phyloP scores from a whole-genome alignment of 1,140 invertebrate genomes.

The Palaemon carinicauda region DNA sequence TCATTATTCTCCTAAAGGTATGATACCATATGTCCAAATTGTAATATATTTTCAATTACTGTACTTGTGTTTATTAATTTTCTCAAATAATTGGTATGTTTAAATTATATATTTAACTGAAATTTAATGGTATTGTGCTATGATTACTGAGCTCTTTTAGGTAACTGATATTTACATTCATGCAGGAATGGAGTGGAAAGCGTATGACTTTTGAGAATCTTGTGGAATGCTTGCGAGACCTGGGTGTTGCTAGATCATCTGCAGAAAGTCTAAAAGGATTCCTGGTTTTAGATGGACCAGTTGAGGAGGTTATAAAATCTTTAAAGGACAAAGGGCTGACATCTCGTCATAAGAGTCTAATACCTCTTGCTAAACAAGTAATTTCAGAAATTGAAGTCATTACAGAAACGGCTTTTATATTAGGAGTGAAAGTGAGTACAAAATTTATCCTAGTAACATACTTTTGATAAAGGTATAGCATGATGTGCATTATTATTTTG shows the following conservation, averaged over 20 bases:
- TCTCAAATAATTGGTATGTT: too few relatives aligned
- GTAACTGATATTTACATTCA: neutral
- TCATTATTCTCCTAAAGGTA: conserved; percentile 64
- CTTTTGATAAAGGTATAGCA: too few relatives aligned
- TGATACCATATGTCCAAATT: neutral
- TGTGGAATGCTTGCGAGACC: neutral
- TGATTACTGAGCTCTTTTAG: neutral
- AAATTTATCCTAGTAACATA: too few relatives aligned
- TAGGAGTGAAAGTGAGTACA: conserved; percentile 29
- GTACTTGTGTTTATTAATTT: too few relatives aligned
- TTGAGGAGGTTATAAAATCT: conserved; percentile 23
- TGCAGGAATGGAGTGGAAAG: conserved; percentile 38
- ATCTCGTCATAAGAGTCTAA: conserved; percentile 17
- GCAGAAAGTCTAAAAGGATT: conserved; percentile 37
- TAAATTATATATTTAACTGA: too few relatives aligned
- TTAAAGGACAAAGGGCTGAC: conserved; percentile 28
- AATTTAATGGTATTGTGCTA: neutral
- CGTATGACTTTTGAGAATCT: conserved; percentile 19
- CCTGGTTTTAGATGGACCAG: conserved; percentile 22
- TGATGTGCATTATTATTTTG: neutral
- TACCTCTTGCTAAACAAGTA: neutral
- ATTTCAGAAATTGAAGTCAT: conserved; percentile 21
- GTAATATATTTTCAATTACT: too few relatives aligned
- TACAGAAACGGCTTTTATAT: neutral
- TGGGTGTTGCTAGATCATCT: conserved; percentile 22